phyloP scores from a whole-genome alignment of 1,140 invertebrate species.

The Coptotermes formosanus region DNA sequence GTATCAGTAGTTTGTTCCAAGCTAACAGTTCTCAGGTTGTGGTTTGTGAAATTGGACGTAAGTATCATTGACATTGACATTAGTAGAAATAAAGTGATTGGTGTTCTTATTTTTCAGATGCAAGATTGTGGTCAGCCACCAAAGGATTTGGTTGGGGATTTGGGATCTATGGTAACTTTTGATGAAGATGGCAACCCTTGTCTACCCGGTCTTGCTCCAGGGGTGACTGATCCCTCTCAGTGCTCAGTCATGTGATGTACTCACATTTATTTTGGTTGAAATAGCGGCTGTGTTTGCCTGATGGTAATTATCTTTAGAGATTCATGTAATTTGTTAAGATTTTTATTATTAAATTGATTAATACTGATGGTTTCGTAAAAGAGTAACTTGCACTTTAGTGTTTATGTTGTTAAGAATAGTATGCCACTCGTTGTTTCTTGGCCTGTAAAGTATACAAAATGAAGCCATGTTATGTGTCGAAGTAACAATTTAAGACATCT shows the following conservation, averaged over 20 bases:
- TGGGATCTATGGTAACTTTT: conserved; percentile 39
- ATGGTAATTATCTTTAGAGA: background rate
- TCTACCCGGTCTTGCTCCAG: background rate
- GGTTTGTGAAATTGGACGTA: too few relatives aligned
- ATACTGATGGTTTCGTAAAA: too few relatives aligned
- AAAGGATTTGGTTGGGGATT: conserved; percentile 75
- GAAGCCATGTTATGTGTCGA: too few relatives aligned
- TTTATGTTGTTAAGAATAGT: too few relatives aligned
- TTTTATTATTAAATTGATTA: too few relatives aligned
- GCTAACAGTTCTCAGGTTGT: too few relatives aligned
- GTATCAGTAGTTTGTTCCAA: too few relatives aligned
- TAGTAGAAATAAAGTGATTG: background rate
- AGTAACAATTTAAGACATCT: too few relatives aligned
- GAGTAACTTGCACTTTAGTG: too few relatives aligned
- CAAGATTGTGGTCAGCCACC: conserved; percentile 84
- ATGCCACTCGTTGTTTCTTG: too few relatives aligned
- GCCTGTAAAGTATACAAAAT: too few relatives aligned
- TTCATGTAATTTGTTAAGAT: too few relatives aligned
- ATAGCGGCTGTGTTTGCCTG: conserved; percentile 7
- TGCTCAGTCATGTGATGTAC: conserved; percentile 34
- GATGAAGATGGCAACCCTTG: conserved; percentile 27
- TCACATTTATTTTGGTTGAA: background rate
- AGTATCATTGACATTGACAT: background rate
- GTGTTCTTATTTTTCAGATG: conserved; percentile 54
- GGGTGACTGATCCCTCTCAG: conserved; percentile 20